Base-by-base conservation (phyloP, 2,888 invertebrate genomes). In the Lochmaea crataegi region DNA sequence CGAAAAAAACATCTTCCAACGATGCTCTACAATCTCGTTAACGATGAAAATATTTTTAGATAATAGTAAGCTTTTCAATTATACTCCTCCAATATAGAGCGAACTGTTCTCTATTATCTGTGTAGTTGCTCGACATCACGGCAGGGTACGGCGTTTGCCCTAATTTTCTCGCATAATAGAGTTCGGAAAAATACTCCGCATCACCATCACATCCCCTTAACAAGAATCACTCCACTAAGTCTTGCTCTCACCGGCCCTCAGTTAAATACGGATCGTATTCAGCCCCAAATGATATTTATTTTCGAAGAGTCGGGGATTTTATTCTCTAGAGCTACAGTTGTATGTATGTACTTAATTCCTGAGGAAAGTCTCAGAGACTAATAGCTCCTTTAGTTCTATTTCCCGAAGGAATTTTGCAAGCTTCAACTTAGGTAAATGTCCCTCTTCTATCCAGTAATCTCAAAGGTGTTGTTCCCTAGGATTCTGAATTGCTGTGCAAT, bases 141-240 rank as follows among this genome's bases (percentile, higher is more conserved):
- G 41, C 18, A 61, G 18, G 41, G 42, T 41, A 18, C 42, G 61
- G 65, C 51, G 65, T 53, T 65, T 65, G 65, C 65, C 65, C 53
- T 45, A 65, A 65, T 65, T 65, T 65, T 53, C 65, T 26, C 51
- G 53, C n/a, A 65, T 65, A 53, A 65, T 65, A 14, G 65, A 56
- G 53, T 65, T 65, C 53, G 53, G 53, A 65, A 65, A 51, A 53
- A 16, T 53, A 65, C 41, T 56, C 53, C 32, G 51, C 65, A 65
- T 65, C 65, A 48, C 65, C 51, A 65, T 65, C 61, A 63, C 41
- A 63, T 63, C 61, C 61, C 18, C 61, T 63, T 63, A 63, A 63
- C 61, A 63, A 63, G 61, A 63, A 63, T 42, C 61, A 61, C 38
- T 61, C 38, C 42, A 12, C 22, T 18, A 41, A 2, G 32, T 58